Conservation (phyloP, 2,888 invertebrate species). For the Drosophila nr. perissopoda region DNA sequence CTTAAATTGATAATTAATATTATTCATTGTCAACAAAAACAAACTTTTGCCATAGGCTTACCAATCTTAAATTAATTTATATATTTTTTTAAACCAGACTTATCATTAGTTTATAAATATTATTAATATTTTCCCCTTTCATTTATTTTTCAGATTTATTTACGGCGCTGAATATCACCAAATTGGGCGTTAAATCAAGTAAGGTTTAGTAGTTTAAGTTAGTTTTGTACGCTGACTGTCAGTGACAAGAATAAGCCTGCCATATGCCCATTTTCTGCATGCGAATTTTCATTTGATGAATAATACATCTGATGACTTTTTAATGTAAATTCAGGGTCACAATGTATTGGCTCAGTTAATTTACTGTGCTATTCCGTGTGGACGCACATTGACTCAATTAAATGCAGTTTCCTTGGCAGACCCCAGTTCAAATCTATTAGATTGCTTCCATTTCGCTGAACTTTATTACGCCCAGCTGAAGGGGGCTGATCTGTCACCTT, state of each 20-base stretch:
- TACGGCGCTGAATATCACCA: not conserved
- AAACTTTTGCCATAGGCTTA: not conserved
- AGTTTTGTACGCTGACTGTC: not conserved
- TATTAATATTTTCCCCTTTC: not conserved
- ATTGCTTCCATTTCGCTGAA: conserved; percentile 36
- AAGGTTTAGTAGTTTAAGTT: not conserved
- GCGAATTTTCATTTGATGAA: not conserved
- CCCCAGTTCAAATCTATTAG: conserved; percentile 17
- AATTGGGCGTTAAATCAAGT: not conserved
- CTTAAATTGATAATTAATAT: too few relatives aligned
- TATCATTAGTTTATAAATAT: not conserved
- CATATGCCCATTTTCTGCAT: not conserved
- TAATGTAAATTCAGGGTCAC: conserved; percentile 6
- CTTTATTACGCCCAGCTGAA: conserved; percentile 27
- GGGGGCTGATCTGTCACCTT: conserved; percentile 40
- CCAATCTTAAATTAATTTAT: not conserved
- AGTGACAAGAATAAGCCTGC: not conserved
- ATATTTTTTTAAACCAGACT: not conserved
- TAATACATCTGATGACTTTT: not conserved
- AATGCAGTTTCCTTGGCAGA: conserved; percentile 41
- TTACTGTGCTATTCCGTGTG: conserved; percentile 24
- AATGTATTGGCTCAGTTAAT: conserved; percentile 20
- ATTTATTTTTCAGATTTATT: not conserved
- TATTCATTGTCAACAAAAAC: not conserved
- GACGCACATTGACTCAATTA: conserved; percentile 37